Base-by-base conservation (phyloP, 2,797 vertebrate genomes). In the Thaleichthys pacificus region DNA sequence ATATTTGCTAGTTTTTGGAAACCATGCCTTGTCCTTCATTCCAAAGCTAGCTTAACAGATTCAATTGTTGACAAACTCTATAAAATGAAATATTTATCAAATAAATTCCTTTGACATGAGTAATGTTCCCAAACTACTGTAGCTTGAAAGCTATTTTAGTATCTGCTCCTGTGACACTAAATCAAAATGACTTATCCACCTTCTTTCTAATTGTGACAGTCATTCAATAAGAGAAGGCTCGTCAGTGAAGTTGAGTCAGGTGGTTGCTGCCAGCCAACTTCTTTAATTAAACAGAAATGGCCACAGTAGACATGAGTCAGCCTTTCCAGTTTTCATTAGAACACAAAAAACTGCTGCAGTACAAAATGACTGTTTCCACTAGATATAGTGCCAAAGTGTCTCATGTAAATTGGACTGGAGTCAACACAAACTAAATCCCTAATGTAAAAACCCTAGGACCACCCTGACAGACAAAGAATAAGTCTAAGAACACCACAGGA, bases 121-220 rank as follows among this genome's bases (percentile, higher is more conserved):
- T 26, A 9, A 35, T 68, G 26, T 57, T 15, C 28, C 4, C 5
- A 38, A 58, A 68, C 30, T 0, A 68, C 57, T 35, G n/a, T n/a
- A 60, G 24, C 24, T 68, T 56, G 49, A 68, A 54, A 68, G 28
- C 9, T 11, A 68, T 38, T 57, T 35, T 26, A 68, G 51, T 24
- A 3, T 56, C 47, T 9, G 47, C 21, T 54, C 47, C 35, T n/a
- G 47, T 28, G 24, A 66, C 24, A 67, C 7, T 51, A 28, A 54
- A 26, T 54, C 66, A 9, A 28, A 15, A n/a, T 32, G 19, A 32
- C n/a, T 11, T 19, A 68, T 68, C 9, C 67, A 58, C n/a, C 17
- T 58, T 6, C 42, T 26, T 26, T 7, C 22, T 19, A 12, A 17
- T 49, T 22, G 28, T 35, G 28, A 57, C 26, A 68, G 26, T n/a